phyloP scores from a whole-genome alignment of 2,888 invertebrate species.

The Ceramica pisi region DNA sequence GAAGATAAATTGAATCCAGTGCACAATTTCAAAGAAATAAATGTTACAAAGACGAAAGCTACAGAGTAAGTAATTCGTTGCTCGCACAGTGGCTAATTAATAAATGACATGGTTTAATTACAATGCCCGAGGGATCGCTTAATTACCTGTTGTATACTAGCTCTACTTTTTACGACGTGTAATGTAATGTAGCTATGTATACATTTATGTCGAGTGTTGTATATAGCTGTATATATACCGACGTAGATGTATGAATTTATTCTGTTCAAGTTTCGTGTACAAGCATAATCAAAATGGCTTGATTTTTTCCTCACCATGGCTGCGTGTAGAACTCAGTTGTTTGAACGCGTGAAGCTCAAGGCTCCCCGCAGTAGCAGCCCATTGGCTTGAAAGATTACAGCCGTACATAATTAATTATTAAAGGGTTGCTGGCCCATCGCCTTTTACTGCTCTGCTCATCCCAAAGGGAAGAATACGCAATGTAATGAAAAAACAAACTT shows the following conservation, averaged over 20 bases:
- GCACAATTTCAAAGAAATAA: slow-evolving; percentile 17
- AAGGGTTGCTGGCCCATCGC: slow-evolving; percentile 59
- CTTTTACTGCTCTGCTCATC: slow-evolving; percentile 64
- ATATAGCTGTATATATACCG: neutral
- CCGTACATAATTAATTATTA: slow-evolving; percentile 65
- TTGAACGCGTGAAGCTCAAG: slow-evolving; percentile 17
- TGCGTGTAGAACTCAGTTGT: neutral
- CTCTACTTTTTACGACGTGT: slow-evolving; percentile 24
- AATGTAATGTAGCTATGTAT: neutral
- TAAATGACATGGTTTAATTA: slow-evolving; percentile 41
- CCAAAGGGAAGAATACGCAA: slow-evolving; percentile 63
- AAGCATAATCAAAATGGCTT: neutral
- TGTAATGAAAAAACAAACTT: slow-evolving; percentile 65
- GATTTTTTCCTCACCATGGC: neutral
- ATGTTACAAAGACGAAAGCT: neutral
- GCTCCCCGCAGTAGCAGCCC: slow-evolving; percentile 12
- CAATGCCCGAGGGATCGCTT: slow-evolving; percentile 41
- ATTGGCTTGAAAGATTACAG: slow-evolving; percentile 62
- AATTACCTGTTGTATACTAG: slow-evolving; percentile 23
- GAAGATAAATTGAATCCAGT: slow-evolving; percentile 23
- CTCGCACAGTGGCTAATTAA: slow-evolving; percentile 38
- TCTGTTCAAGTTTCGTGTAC: neutral
- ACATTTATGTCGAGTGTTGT: neutral
- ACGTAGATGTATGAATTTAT: neutral
- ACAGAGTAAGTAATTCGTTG: slow-evolving; percentile 2